These are phyloP conservation scores for Podarcis raffonei DNA, from an alignment of 2,113 vertebrate species.

Conservation along the genomic window DNA sequence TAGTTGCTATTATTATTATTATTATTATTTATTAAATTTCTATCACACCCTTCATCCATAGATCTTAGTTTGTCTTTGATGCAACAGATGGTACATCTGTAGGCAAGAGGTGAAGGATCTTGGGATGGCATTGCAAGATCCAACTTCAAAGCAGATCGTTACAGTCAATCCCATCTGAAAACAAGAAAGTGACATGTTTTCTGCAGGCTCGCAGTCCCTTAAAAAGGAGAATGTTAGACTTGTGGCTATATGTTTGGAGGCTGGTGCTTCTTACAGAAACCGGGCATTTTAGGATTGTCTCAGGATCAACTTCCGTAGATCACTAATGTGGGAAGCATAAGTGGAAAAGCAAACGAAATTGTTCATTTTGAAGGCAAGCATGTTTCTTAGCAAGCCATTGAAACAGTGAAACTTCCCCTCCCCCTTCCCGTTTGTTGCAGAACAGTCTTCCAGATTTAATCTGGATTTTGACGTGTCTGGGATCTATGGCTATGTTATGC, in stretches of 20 bases:
- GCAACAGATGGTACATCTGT: background rate
- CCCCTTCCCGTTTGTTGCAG: constrained; percentile 72
- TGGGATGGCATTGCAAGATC: background rate
- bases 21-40: too few relatives aligned
- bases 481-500: constrained; percentile 92
- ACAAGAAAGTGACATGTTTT: background rate
- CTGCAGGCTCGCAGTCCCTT: background rate
- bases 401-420: constrained; percentile 16
- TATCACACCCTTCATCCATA: too few relatives aligned
- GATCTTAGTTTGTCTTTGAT: background rate
- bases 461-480: constrained; percentile 97
- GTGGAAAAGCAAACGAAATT: background rate
- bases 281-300: background rate
- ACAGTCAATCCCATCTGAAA: too few relatives aligned
- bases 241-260: background rate
- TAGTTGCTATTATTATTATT: too few relatives aligned
- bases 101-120: background rate
- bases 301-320: background rate
- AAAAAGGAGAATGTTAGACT: background rate
- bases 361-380: background rate
- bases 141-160: background rate
- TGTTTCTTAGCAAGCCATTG: background rate
- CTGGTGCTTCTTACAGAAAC: background rate
- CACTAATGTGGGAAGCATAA: background rate
- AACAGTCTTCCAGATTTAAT: constrained; percentile 93